phyloP scores from a whole-genome alignment of 2,888 invertebrate genomes.

The Drosophila anomalata region DNA sequence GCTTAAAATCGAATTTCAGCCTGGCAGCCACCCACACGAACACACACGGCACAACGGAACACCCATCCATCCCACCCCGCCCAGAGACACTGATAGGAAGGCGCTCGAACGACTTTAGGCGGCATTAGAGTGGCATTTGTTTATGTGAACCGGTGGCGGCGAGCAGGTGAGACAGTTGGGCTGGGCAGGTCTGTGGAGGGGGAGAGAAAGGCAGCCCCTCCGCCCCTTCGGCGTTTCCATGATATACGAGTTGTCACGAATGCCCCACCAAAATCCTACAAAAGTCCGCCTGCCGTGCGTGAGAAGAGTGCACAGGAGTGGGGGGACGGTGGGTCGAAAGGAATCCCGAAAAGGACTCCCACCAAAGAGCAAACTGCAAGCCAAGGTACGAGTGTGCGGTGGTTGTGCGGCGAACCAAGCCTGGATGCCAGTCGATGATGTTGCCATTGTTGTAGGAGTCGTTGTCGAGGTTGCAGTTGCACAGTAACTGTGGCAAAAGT shows the following conservation, averaged over 20 bases:
- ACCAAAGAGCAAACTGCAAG: conserved; percentile 42
- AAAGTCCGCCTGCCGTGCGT: conserved; percentile 69
- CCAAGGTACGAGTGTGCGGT: conserved; percentile 22
- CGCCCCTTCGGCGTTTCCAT: conserved; percentile 47
- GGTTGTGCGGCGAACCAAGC: conserved; percentile 27
- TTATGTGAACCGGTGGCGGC: conserved; percentile 62
- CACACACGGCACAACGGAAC: not conserved
- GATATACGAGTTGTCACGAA: conserved; percentile 62
- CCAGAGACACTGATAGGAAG: conserved; percentile 44
- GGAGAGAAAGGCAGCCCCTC: not conserved
- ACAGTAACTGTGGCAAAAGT: conserved; percentile 4
- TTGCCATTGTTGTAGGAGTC: conserved; percentile 40
- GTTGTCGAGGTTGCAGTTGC: conserved; percentile 26
- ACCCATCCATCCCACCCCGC: not conserved
- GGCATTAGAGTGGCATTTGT: conserved; percentile 77
- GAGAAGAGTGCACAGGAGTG: conserved; percentile 44
- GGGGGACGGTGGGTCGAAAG: conserved; percentile 2
- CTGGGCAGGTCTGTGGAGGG: not conserved
- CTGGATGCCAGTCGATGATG: conserved; percentile 46
- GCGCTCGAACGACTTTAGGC: conserved; percentile 66
- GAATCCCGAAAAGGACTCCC: conserved; percentile 14
- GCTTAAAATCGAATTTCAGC: conserved; percentile 74
- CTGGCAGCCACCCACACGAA: conserved; percentile 24
- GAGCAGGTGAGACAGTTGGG: conserved; percentile 18
- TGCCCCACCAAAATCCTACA: conserved; percentile 63